Evolutionary conservation across 2,113 vertebrate genomes (phyloP), one percentile per base, ranked within the genome.

Genomic region (Nanorana parkeri): DNA sequence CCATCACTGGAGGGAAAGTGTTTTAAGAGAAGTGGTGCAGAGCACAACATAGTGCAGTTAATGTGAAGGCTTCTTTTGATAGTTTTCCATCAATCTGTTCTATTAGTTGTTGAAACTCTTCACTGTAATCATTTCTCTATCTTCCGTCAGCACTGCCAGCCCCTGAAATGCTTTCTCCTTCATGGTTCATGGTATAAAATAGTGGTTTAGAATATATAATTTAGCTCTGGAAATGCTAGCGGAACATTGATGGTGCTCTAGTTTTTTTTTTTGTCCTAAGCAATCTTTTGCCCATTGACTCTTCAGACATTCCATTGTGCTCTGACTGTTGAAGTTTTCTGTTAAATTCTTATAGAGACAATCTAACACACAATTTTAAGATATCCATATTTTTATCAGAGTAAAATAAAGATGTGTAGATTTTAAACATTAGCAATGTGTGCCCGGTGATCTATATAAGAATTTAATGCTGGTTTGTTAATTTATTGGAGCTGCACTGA

Each of bases 181-280:
- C 19, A 67, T 74, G 1, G 55, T 21, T 73, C 69, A 73, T 58
- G 69, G 69, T 73, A 32, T 73, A 73, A 73, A 73, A 73, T 52
- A 73, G 51, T 54, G n/a, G 69, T 54, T 73, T 52, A 11, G 52
- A 73, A 73, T 73, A 82, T 84, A 67, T 61, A 56, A 73, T 73
- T 73, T 73, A 73, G 69, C 54, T 73, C 3, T 73, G 69, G 69
- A 73, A 73, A 73, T 73, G 52, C 52, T 17, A 73, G 52, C 29
- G 69, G 54, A 73, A 58, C 52, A 52, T 73, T 73, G 69, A 73
- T 73, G 69, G 52, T 56, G 55, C 19, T 73, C 21, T 54, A 47
- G 13, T 56, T 21, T 58, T 65, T 58, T 65, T 72, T n/a, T 58
- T 73, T 73, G 26, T 73, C 69, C 69, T 73, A 73, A 16, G 19